Evolutionary conservation across 2,797 vertebrate genomes (phyloP), one percentile per base, ranked within the genome.

Genomic region (Aeoliscus strigatus): DNA sequence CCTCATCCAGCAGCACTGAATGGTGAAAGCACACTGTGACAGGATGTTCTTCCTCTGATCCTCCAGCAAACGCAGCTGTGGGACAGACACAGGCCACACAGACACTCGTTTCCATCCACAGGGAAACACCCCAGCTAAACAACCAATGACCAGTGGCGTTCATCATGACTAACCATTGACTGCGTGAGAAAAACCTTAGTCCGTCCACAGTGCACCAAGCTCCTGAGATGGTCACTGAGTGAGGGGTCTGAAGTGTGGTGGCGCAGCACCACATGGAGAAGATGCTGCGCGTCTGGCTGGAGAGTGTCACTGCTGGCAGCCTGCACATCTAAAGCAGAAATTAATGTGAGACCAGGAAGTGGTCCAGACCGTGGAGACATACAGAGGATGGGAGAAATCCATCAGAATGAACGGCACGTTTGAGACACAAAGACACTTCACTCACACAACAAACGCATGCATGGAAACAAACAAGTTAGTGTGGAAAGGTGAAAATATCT

Each of bases 161-260:
- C n/a, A n/a, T n/a, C n/a, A 27, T 18, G 10, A 70, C 89, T 86
- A 57, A 98, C 95, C 91, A 84, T 85, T 3, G 61, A 52, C 36
- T 89, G 88, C 0, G 91, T 94, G 78, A 98, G 84, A 75, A 98
- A 99, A 14, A 94, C 88, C 85, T 96, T 99, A 29, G 92, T 97
- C 60, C 70, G 91, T 34, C 95, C 95, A 9, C 93, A 94, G 57
- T 89, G 92, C 47, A 90, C 81, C 18, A 86, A 58, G 1, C 56
- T 21, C 8, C 27, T 75, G 15, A 2, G 55, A 14, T 71, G 61
- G 38, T 62, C 57, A 16, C 31, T 57, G 35, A 21, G 15, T 14
- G 50, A 52, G 4, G 34, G 46, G 14, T 59, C 51, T 5, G 46
- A 8, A 6, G 1, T 11, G 25, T 48, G 66, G 30, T 64, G 30